Percentiles rank a stretch among this genome's conserved stretches.
phyloP scores from a whole-genome alignment of 2,113 vertebrate genomes.

The Pampusana beccarii region DNA sequence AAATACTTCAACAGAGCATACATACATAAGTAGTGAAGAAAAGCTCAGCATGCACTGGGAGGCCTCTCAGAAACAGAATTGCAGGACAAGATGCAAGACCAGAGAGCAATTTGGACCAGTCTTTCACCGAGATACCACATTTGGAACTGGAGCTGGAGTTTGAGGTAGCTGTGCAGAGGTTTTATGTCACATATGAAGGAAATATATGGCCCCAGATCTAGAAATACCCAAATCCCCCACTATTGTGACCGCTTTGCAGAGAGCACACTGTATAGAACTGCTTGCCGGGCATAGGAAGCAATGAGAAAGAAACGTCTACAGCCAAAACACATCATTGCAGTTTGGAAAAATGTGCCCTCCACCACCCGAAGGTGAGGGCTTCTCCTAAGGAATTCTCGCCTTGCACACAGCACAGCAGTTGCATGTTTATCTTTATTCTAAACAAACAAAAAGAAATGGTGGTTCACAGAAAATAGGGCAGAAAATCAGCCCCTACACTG shows the following conservation, averaged over 20 bases:
- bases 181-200: neutral
- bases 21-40: neutral
- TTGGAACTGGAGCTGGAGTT: neutral
- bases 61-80: neutral
- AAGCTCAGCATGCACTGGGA: neutral
- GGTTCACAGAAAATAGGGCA: neutral
- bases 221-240: neutral
- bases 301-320: neutral
- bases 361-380: neutral
- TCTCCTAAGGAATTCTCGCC: neutral
- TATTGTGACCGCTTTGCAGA: neutral
- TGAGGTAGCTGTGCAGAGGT: neutral
- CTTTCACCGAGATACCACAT: neutral
- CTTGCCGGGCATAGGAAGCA: neutral
- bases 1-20: neutral
- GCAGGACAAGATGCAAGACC: neutral
- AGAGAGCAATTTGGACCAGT: neutral
- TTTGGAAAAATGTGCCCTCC: neutral
- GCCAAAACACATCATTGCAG: neutral
- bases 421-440: neutral
- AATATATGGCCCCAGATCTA: fast-evolving
- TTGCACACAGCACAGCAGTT: neutral
- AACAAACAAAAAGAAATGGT: neutral
- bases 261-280: neutral
- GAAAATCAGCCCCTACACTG: neutral